These are phyloP conservation scores for Zaprionus capensis DNA, from an alignment of 1,140 invertebrate genomes.

Conservation along the genomic window DNA sequence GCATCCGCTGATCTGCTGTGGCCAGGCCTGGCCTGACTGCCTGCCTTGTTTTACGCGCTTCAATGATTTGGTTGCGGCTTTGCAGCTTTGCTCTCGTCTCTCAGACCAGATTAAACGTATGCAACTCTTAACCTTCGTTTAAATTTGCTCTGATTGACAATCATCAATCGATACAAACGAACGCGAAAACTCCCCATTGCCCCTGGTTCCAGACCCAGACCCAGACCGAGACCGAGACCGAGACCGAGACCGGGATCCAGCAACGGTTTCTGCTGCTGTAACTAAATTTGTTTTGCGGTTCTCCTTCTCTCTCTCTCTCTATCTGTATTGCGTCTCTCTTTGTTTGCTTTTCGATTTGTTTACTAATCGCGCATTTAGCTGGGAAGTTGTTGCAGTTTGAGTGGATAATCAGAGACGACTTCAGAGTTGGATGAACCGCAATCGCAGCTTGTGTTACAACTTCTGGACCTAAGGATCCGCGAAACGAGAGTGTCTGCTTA, in stretches of 20 bases:
- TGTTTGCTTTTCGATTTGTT: conserved; percentile 9
- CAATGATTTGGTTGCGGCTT: conserved; percentile 61
- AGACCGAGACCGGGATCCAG: not conserved
- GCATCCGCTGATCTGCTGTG: conserved; percentile 49
- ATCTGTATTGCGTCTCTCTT: conserved; percentile 13
- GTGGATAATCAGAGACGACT: conserved; percentile 17
- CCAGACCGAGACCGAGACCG: not conserved
- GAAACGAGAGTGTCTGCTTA: conserved; percentile 17
- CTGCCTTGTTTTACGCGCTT: conserved; percentile 72
- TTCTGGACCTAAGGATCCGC: too few species aligned
- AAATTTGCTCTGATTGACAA: conserved; percentile 80
- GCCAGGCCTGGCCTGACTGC: conserved; percentile 37
- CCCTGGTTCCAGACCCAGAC: conserved; percentile 6
- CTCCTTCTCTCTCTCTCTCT: not conserved
- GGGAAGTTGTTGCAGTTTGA: conserved; percentile 28
- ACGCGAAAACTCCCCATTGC: conserved; percentile 35
- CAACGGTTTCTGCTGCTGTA: conserved; percentile 35
- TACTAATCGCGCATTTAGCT: conserved; percentile 28
- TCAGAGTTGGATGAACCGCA: not conserved
- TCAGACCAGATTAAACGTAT: conserved; percentile 70
- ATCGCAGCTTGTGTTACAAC: conserved; percentile 4
- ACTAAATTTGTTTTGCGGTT: conserved; percentile 50
- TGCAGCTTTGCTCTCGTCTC: conserved; percentile 39
- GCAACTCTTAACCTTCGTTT: conserved; percentile 80
- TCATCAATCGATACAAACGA: conserved; percentile 65